Conservation (phyloP, 2,113 vertebrate genomes). For the Boulengeromyrus knoepffleri region DNA sequence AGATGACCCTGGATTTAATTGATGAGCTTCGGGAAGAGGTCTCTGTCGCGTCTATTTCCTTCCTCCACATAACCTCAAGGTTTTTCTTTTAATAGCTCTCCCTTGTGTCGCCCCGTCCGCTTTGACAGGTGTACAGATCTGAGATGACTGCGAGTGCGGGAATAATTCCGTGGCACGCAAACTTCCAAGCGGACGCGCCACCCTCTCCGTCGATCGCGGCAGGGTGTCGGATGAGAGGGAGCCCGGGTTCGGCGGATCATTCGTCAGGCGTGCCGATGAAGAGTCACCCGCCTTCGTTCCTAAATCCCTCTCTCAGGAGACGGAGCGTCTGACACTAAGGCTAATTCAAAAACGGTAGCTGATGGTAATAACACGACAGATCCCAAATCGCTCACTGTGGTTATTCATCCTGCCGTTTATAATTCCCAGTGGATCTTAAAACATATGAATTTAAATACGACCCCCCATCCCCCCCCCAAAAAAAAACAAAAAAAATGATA, state of each 20-base stretch:
- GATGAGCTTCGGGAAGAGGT: background rate
- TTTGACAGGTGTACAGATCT: constrained; percentile 7
- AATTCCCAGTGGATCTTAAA: background rate
- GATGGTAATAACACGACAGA: background rate
- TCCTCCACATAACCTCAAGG: background rate
- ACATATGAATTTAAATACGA: background rate
- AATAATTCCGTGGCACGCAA: background rate
- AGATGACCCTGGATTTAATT: background rate
- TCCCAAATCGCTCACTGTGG: background rate
- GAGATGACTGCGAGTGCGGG: background rate
- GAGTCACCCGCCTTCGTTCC: background rate
- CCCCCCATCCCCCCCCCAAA: background rate
- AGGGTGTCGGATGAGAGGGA: background rate
- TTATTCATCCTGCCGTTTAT: background rate
- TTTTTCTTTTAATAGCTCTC: background rate
- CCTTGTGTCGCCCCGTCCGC: background rate
- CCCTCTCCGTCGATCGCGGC: background rate
- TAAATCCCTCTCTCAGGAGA: background rate
- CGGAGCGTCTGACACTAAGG: background rate
- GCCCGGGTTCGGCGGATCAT: background rate
- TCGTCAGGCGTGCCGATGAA: background rate
- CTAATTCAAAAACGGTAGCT: background rate
- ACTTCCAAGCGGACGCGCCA: background rate
- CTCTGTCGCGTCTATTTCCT: background rate
- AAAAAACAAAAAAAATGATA: background rate